These are phyloP conservation scores for Trachelus stipa DNA, from an alignment of 2,888 invertebrate species.

Conservation along the genomic window DNA sequence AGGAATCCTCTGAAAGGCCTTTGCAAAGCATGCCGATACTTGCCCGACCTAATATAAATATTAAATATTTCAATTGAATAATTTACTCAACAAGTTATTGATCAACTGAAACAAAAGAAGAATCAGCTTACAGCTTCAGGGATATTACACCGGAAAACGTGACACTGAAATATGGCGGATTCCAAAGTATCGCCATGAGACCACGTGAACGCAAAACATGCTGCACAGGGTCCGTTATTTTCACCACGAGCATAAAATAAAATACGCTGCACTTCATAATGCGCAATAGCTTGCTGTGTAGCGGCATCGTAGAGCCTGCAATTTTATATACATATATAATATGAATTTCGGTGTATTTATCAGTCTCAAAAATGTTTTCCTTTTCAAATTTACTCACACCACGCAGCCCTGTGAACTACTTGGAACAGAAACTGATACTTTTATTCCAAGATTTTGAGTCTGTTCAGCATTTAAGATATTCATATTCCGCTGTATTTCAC, in stretches of 20 bases:
- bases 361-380: not conserved
- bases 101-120: not conserved
- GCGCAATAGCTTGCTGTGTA: constrained; percentile 81
- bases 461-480: constrained; percentile 85
- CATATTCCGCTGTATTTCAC: constrained; percentile 94
- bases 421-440: constrained; percentile 92
- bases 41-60: constrained; percentile 68
- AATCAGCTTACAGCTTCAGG: constrained; percentile 84
- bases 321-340: constrained; percentile 14
- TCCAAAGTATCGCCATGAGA: constrained; percentile 91
- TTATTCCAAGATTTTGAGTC: constrained; percentile 81
- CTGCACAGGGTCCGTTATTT: constrained; percentile 82
- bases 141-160: constrained; percentile 96
- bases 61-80: not conserved
- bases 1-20: constrained; percentile 92
- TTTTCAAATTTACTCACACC: constrained; percentile 75
- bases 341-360: not conserved
- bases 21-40: constrained; percentile 82
- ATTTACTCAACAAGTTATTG: not conserved
- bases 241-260: constrained; percentile 94
- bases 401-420: constrained; percentile 93
- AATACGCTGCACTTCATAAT: constrained; percentile 92
- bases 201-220: constrained; percentile 99
- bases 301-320: constrained; percentile 84
- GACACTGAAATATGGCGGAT: constrained; percentile 94